A percentile compares a stretch with the other conserved stretches of the same genome.
phyloP scores from a whole-genome alignment of 2,888 invertebrate genomes.

The Scelioninae gen. 2 region DNA sequence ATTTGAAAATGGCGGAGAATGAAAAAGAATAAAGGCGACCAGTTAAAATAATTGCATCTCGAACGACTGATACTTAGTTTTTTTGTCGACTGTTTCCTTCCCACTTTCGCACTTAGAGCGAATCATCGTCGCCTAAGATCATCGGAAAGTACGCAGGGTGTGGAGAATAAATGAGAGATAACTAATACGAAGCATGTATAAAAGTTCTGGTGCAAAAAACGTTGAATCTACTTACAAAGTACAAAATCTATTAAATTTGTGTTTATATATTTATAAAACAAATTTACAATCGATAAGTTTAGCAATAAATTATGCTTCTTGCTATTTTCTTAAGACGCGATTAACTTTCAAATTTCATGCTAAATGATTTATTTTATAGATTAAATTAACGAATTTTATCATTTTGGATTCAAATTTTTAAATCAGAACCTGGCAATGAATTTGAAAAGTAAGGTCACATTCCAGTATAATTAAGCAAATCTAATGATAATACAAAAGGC shows the following conservation, averaged over 20 bases:
- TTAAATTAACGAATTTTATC: background rate
- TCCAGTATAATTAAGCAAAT: constrained; percentile 38
- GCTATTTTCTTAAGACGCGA: too few relatives aligned
- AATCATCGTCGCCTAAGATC: constrained; percentile 60
- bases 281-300: too few relatives aligned
- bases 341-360: too few relatives aligned
- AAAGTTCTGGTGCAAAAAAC: constrained; percentile 22
- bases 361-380: too few relatives aligned
- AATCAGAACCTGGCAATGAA: constrained; percentile 13
- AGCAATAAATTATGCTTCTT: too few relatives aligned
- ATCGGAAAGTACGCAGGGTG: constrained; percentile 38
- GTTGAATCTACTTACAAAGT: constrained; percentile 2
- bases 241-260: background rate
- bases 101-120: constrained; percentile 60
- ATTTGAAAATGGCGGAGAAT: constrained; percentile 29
- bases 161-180: constrained; percentile 33
- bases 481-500: constrained; percentile 12
- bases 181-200: constrained; percentile 7
- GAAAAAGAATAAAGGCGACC: constrained; percentile 46
- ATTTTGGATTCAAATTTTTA: constrained; percentile 24
- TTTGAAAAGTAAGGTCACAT: constrained; percentile 31
- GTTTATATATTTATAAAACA: too few relatives aligned
- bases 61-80: constrained; percentile 60
- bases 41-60: constrained; percentile 56
- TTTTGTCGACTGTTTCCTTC: constrained; percentile 62